Percentiles rank a stretch among this genome's conserved stretches.
These are phyloP conservation scores for Kradibia gibbosae DNA, from an alignment of 1,140 invertebrate genomes.

Conservation along the genomic window DNA sequence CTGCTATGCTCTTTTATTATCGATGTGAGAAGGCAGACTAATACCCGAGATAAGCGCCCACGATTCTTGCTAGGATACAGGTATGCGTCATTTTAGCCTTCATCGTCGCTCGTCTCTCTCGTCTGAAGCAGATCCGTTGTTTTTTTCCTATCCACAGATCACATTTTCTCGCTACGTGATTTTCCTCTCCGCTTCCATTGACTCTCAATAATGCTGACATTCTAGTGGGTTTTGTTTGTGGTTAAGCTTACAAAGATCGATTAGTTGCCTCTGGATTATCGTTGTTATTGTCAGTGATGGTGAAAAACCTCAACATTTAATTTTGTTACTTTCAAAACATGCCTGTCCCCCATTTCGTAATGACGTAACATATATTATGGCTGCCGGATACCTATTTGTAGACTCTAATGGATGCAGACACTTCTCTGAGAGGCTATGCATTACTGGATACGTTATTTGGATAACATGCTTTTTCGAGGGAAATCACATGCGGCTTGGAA, in stretches of 20 bases:
- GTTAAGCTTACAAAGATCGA: slow-evolving; percentile 30
- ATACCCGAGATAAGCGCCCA: slow-evolving; percentile 57
- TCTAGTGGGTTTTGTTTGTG: slow-evolving; percentile 13
- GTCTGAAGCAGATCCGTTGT: background rate
- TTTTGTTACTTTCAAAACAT: background rate
- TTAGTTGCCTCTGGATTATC: slow-evolving; percentile 19
- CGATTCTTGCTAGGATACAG: slow-evolving; percentile 52
- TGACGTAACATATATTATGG: slow-evolving; percentile 19
- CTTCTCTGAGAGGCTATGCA: background rate
- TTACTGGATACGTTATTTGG: background rate
- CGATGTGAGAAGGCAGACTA: slow-evolving; percentile 58
- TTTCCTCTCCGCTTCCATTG: slow-evolving; percentile 3
- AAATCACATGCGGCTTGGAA: background rate
- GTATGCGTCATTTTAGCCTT: slow-evolving; percentile 33
- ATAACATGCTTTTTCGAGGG: background rate
- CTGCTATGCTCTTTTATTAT: slow-evolving; percentile 59
- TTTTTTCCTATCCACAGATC: slow-evolving; percentile 1
- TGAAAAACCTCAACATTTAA: background rate
- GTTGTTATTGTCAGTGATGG: slow-evolving; percentile 1
- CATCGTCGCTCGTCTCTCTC: too few species aligned
- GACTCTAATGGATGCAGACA: background rate
- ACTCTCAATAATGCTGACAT: background rate
- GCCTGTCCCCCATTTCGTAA: background rate
- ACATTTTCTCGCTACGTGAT: slow-evolving; percentile 35
- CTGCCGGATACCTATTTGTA: background rate